Evolutionary conservation across 1,140 invertebrate species (phyloP).

Genomic region (Trigoniulus corallinus): DNA sequence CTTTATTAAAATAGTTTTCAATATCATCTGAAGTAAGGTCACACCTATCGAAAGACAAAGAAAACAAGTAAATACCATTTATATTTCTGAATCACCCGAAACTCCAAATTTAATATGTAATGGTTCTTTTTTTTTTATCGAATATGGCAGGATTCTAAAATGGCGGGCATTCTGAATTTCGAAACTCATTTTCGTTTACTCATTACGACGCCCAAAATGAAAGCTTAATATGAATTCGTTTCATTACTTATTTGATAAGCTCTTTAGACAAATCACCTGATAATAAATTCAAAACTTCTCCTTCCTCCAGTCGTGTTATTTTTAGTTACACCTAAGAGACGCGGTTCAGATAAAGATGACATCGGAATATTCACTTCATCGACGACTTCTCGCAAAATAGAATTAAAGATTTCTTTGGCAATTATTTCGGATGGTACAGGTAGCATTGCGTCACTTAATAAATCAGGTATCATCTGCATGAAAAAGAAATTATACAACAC

Average conservation of each 20-base stretch:
- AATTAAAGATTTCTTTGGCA: slow-evolving; percentile 25
- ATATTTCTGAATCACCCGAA: too few relatives aligned
- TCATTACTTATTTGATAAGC: too few relatives aligned
- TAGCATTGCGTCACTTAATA: slow-evolving; percentile 9
- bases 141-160: neutral
- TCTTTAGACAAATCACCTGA: slow-evolving; percentile 17
- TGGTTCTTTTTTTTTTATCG: neutral
- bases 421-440: slow-evolving; percentile 15
- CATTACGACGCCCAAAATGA: too few relatives aligned
- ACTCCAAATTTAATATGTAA: neutral
- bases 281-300: slow-evolving; percentile 26
- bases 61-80: neutral
- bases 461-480: slow-evolving; percentile 3
- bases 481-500: neutral
- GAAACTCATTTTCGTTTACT: too few relatives aligned
- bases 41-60: neutral
- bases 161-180: too few relatives aligned
- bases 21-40: slow-evolving; percentile 18
- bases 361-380: slow-evolving; percentile 27
- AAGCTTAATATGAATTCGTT: too few relatives aligned
- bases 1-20: slow-evolving; percentile 17
- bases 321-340: slow-evolving; percentile 21
- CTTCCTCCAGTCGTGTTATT: slow-evolving; percentile 22
- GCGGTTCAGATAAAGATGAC: slow-evolving; percentile 16
- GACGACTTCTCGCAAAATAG: slow-evolving; percentile 23